A percentile compares a stretch with the other conserved stretches of the same genome.
These are phyloP conservation scores for Aramus guarauna DNA, from an alignment of 2,113 vertebrate genomes.

Conservation along the genomic window DNA sequence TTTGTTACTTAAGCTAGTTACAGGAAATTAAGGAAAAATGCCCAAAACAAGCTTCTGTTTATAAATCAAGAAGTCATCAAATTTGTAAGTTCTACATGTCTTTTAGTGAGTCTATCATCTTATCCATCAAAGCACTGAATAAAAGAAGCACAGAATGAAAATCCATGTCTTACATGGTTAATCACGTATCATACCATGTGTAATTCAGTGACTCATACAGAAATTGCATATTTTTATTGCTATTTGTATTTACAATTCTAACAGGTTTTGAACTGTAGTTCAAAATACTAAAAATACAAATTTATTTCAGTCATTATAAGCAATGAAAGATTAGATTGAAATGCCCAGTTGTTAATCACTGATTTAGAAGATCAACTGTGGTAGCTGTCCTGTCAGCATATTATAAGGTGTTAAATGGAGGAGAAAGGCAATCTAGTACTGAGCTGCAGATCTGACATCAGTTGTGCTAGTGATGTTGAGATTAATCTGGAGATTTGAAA, in stretches of 20 bases:
- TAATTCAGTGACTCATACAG: not conserved
- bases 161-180: not conserved
- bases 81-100: not conserved
- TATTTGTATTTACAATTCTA: not conserved
- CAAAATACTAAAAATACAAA: not conserved
- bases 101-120: not conserved
- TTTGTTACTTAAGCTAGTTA: not conserved
- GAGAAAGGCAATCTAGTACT: not conserved
- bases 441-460: not conserved
- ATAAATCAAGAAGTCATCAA: no score
- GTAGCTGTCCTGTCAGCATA: not conserved
- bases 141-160: not conserved
- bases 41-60: not conserved
- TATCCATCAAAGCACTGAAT: not conserved
- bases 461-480: not conserved
- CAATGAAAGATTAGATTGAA: not conserved
- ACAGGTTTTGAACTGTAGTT: not conserved
- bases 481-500: conserved; percentile 59
- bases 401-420: conserved; percentile 14
- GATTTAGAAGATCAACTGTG: not conserved
- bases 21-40: not conserved
- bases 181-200: not conserved
- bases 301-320: not conserved
- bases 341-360: not conserved
- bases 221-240: not conserved